Evolutionary conservation across 2,888 invertebrate species (phyloP).

Genomic region (Diarsia brunnea): DNA sequence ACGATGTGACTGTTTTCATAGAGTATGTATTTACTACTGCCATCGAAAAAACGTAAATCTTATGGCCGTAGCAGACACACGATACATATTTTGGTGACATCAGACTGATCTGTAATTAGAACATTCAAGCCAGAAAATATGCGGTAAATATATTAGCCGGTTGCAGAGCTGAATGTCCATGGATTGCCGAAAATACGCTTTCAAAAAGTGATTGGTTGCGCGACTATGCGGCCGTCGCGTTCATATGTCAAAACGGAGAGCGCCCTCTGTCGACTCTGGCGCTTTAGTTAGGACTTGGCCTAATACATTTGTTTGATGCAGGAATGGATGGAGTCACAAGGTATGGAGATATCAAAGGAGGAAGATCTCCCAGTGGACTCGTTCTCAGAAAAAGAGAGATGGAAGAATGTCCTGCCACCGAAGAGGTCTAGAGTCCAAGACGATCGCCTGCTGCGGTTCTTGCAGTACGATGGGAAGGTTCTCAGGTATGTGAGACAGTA

Average conservation of each 20-base stretch:
- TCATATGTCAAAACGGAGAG: neutral
- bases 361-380: conserved; percentile 94
- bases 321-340: conserved; percentile 96
- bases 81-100: neutral
- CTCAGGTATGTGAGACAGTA: conserved; percentile 89
- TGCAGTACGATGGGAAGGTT: conserved; percentile 95
- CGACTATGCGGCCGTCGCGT: neutral
- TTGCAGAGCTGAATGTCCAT: conserved; percentile 1
- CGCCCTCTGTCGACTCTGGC: neutral
- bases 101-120: conserved; percentile 11
- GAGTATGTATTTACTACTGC: conserved; percentile 4
- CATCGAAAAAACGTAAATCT: conserved; percentile 3
- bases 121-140: neutral
- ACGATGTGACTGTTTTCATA: conserved; percentile 6
- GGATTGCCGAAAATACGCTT: neutral
- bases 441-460: conserved; percentile 91
- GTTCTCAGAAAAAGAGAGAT: conserved; percentile 90
- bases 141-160: neutral
- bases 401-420: conserved; percentile 81
- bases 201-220: neutral
- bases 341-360: conserved; percentile 93
- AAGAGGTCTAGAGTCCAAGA: conserved; percentile 69
- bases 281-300: neutral
- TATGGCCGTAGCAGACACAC: neutral
- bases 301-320: conserved; percentile 72